A percentile compares a stretch with the other conserved stretches of the same genome.
phyloP scores from a whole-genome alignment of 1,140 invertebrate genomes.

The Sitobion miscanthi region DNA sequence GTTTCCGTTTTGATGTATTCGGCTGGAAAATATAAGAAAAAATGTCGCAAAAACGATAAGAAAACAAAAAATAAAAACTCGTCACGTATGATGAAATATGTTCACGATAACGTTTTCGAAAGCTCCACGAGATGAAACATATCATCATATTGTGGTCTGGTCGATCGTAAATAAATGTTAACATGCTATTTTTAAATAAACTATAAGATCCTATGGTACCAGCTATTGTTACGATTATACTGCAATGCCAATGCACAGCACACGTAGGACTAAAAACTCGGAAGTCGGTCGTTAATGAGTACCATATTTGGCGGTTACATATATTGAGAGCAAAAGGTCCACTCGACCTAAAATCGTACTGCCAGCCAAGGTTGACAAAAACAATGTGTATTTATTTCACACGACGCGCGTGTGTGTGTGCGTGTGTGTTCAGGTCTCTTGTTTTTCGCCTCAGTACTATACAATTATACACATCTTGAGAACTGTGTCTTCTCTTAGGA shows the following conservation, averaged over 20 bases:
- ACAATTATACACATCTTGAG: background rate
- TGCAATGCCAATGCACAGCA: background rate
- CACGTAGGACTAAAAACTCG: background rate
- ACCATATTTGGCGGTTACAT: background rate
- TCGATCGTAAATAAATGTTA: background rate
- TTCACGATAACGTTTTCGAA: too few relatives aligned
- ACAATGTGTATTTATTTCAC: background rate
- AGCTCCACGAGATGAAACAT: too few relatives aligned
- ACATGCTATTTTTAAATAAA: background rate
- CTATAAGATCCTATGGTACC: background rate
- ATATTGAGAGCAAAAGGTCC: background rate
- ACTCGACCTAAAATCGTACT: constrained; percentile 22
- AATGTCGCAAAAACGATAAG: too few relatives aligned
- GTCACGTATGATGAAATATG: background rate
- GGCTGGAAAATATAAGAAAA: background rate
- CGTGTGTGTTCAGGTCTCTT: background rate
- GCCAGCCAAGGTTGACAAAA: constrained; percentile 17
- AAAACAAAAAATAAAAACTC: background rate
- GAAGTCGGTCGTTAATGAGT: constrained; percentile 4
- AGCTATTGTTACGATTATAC: background rate
- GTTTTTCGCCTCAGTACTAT: background rate
- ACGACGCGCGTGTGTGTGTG: too few relatives aligned
- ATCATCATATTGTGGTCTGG: background rate
- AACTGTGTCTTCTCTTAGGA: background rate
- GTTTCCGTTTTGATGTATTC: background rate